Conservation (phyloP, 1,140 invertebrate species). For the Drosophila lacteicornis region DNA sequence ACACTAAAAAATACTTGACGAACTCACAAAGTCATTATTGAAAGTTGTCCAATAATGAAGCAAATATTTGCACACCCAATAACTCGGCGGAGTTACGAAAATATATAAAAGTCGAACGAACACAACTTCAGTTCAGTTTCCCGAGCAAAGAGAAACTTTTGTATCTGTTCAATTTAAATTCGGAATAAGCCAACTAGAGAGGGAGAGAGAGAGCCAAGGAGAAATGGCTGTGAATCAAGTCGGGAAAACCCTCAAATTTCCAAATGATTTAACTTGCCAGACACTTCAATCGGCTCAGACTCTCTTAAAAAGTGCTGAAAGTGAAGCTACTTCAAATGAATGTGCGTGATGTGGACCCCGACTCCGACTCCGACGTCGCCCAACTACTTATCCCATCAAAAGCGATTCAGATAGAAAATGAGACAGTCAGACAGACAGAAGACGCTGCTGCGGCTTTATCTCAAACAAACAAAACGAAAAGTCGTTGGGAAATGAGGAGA, state of each 20-base stretch:
- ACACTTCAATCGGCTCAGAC: constrained; percentile 58
- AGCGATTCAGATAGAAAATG: constrained; percentile 35
- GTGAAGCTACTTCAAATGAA: constrained; percentile 61
- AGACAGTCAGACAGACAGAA: constrained; percentile 10
- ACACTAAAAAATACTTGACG: constrained; percentile 1
- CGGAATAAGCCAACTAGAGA: constrained; percentile 38
- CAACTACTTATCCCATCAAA: constrained; percentile 49
- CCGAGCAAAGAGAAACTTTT: constrained; percentile 23
- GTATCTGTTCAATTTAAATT: constrained; percentile 44
- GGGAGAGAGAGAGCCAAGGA: neutral
- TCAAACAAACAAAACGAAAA: constrained; percentile 10
- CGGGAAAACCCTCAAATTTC: constrained; percentile 48
- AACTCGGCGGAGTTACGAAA: constrained; percentile 23
- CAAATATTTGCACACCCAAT: constrained; percentile 44
- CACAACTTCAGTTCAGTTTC: neutral
- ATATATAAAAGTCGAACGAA: constrained; percentile 1
- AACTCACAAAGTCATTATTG: constrained; percentile 10
- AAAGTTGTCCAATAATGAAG: constrained; percentile 34
- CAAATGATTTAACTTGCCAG: constrained; percentile 68
- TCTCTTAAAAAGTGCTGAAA: constrained; percentile 53
- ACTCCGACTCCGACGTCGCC: neutral
- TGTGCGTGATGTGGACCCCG: constrained; percentile 48
- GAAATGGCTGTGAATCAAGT: constrained; percentile 20
- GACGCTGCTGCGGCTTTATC: constrained; percentile 15
- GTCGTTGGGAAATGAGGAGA: neutral